Evolutionary conservation across 1,140 invertebrate genomes (phyloP).

Genomic region (Drosophila paulistorum): DNA sequence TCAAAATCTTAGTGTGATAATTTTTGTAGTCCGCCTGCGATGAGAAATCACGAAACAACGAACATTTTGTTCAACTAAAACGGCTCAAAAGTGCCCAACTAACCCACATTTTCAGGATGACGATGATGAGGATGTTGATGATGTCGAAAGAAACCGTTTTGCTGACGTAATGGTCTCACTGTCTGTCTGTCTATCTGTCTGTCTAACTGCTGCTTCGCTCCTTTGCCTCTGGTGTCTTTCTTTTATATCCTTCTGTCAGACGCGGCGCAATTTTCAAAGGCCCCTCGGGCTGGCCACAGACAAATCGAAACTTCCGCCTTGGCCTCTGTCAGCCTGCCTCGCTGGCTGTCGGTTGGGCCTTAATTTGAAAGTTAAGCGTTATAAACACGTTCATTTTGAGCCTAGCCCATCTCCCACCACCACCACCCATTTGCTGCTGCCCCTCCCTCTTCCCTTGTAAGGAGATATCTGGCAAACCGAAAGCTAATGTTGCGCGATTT

Average conservation of each 20-base stretch:
- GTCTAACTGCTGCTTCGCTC: background rate
- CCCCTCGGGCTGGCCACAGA: conserved; percentile 55
- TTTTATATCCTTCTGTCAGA: conserved; percentile 42
- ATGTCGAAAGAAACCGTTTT: conserved; percentile 18
- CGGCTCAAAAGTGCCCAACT: conserved; percentile 47
- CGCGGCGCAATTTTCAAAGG: conserved; percentile 63
- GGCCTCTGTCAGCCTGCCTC: conserved; percentile 24
- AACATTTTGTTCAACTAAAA: conserved; percentile 65
- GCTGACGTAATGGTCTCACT: conserved; percentile 52
- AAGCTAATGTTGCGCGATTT: conserved; percentile 79
- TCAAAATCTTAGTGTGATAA: conserved; percentile 78
- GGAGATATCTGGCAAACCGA: conserved; percentile 40
- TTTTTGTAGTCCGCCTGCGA: conserved; percentile 62
- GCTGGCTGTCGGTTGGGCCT: conserved; percentile 30
- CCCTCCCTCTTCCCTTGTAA: conserved; percentile 8
- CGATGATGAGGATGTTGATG: conserved; percentile 19
- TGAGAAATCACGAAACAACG: conserved; percentile 64
- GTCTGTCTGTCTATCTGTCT: background rate
- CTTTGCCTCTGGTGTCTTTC: conserved; percentile 27
- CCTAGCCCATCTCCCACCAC: background rate
- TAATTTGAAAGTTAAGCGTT: conserved; percentile 79
- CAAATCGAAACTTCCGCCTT: conserved; percentile 80
- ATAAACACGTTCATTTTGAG: conserved; percentile 76
- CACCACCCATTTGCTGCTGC: background rate
- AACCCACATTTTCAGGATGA: conserved; percentile 67